A percentile compares a stretch with the other conserved stretches of the same genome.
These are phyloP conservation scores for Channa striata DNA, from an alignment of 2,797 vertebrate species.

Conservation along the genomic window DNA sequence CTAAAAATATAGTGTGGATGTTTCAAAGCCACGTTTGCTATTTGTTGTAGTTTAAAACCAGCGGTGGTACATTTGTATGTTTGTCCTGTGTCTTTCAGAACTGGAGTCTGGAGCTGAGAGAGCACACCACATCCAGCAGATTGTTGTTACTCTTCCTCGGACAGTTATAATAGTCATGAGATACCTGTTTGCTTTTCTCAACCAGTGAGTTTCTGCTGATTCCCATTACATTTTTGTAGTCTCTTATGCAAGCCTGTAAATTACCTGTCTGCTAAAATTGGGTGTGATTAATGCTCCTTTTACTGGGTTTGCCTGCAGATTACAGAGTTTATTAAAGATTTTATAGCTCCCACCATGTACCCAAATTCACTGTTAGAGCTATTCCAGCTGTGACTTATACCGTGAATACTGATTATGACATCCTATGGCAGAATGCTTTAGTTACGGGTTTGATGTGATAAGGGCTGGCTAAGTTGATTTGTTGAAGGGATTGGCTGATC, in stretches of 20 bases:
- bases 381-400: conserved; percentile 53
- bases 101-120: conserved; percentile 91
- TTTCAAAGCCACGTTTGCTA: conserved; percentile 2
- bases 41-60: conserved; percentile 1
- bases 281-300: conserved; percentile 54
- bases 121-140: conserved; percentile 96
- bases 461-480: conserved; percentile 16
- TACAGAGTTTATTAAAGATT: conserved; percentile 50
- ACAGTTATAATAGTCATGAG: conserved; percentile 96
- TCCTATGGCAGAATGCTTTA: conserved; percentile 41
- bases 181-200: conserved; percentile 99
- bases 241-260: conserved; percentile 15
- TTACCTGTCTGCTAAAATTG: conserved; percentile 58
- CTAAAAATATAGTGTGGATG: not conserved
- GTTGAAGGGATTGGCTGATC: conserved; percentile 21
- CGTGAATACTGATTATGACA: conserved; percentile 42
- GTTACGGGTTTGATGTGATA: not conserved
- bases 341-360: conserved; percentile 14
- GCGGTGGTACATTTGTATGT: not conserved
- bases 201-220: conserved; percentile 89
- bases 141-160: conserved; percentile 92
- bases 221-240: not conserved
- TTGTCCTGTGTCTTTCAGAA: conserved; percentile 84
- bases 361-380: conserved; percentile 20
- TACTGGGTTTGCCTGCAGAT: conserved; percentile 47